A percentile compares a stretch with the other conserved stretches of the same genome.
Evolutionary conservation across 1,140 invertebrate genomes (phyloP).

Genomic region (Solen grandis): DNA sequence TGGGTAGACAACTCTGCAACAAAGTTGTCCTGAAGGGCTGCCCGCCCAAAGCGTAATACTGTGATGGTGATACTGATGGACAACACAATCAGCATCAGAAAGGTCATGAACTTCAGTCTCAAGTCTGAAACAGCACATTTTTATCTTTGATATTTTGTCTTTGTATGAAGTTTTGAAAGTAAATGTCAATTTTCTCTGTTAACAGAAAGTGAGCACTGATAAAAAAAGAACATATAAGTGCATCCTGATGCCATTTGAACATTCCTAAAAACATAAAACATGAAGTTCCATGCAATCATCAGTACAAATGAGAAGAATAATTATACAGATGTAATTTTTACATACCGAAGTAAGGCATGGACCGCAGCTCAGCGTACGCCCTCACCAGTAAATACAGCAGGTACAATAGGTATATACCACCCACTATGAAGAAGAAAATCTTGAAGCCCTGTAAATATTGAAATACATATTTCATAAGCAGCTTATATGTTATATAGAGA

Average conservation of each 20-base stretch:
- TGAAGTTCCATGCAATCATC: too few species aligned
- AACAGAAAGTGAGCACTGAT: too few species aligned
- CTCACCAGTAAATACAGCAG: constrained; percentile 91
- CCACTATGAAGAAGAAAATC: constrained; percentile 93
- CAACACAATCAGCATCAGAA: constrained; percentile 91
- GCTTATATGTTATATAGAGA: too few species aligned
- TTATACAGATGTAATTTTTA: too few species aligned
- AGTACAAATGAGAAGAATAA: too few species aligned
- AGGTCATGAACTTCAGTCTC: constrained; percentile 93
- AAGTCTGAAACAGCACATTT: constrained; percentile 90
- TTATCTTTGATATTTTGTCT: too few species aligned
- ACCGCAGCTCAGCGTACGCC: constrained; percentile 95
- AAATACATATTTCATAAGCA: too few species aligned
- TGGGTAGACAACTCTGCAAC: constrained; percentile 92
- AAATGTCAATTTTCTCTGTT: too few species aligned
- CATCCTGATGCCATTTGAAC: too few species aligned
- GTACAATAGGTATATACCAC: constrained; percentile 92
- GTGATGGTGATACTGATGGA: constrained; percentile 90
- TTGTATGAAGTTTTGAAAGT: too few species aligned
- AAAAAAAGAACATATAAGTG: too few species aligned
- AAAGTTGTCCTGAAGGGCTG: constrained; percentile 95
- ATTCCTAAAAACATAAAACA: too few species aligned
- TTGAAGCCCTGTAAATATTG: constrained; percentile 83
- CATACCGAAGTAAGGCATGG: constrained; percentile 99
- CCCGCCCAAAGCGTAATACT: constrained; percentile 91